Evolutionary conservation across 2,113 vertebrate genomes (phyloP), one percentile per base, ranked within the genome.

Genomic region (Rhegmatorhina hoffmannsi): DNA sequence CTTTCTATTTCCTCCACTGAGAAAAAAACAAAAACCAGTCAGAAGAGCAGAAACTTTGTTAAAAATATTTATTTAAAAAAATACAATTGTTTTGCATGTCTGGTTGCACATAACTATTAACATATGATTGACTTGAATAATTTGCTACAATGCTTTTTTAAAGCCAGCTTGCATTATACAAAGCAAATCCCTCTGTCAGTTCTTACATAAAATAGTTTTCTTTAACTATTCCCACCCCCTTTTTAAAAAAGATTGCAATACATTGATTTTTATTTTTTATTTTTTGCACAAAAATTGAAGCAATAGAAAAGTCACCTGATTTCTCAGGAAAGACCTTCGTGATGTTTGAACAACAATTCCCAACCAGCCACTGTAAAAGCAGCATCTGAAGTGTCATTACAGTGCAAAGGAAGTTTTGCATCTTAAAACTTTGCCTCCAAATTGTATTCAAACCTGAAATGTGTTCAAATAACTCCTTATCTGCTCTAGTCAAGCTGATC

Each of bases 41-140:
- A 24, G 40, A 70, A 34, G 69, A 79, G 23, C 55, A 80, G 76
- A 13, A 72, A 58, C 58, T 97, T 97, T 97, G 97, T 97, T 98
- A 98, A 98, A 98, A 98, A 98, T 97, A 98, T 98, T 98, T 98
- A 98, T 98, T 98, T 98, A 98, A 98, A 98, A 98, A 98, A 98
- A 98, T 98, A 98, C 98, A 98, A 95, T 95, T 97, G 97, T 97
- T 97, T 96, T 97, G 96, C 96, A 94, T 97, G 96, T 98, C 94
- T 97, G 96, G 95, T 97, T 96, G 97, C 96, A 98, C 97, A 97
- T 97, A 97, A 94, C 97, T 97, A 97, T 96, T 96, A 97, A 98
- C 97, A 97, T 94, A 97, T 85, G 95, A 96, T 97, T 95, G 92
- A 97, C 97, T 97, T 95, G 79, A 95, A 97, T 97, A 95, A 95